These are phyloP conservation scores for Mythimna impura DNA, from an alignment of 2,888 invertebrate species.

Conservation along the genomic window DNA sequence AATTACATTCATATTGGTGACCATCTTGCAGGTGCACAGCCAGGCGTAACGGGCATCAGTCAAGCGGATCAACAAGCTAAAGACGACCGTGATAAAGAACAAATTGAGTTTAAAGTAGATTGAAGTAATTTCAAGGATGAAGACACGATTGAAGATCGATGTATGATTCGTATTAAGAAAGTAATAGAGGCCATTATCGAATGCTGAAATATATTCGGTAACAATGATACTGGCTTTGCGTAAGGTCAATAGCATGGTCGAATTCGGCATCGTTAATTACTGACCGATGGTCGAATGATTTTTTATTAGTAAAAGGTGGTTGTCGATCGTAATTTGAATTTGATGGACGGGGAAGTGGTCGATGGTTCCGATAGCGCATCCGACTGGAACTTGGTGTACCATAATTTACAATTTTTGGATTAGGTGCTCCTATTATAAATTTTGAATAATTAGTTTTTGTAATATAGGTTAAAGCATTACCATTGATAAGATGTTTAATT, in stretches of 20 bases:
- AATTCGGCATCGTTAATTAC: constrained; percentile 87
- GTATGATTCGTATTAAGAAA: constrained; percentile 76
- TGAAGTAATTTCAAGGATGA: constrained; percentile 73
- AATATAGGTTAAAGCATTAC: neutral
- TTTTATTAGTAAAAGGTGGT: constrained; percentile 70
- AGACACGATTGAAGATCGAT: constrained; percentile 73
- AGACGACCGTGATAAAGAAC: constrained; percentile 39
- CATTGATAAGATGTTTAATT: neutral
- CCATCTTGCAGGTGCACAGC: constrained; percentile 86
- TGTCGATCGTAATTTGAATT: constrained; percentile 68
- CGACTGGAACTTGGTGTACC: constrained; percentile 50
- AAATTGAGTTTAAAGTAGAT: constrained; percentile 63
- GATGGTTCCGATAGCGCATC: constrained; percentile 61
- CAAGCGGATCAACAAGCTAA: constrained; percentile 72
- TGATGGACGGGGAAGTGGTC: constrained; percentile 61
- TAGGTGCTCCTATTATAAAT: constrained; percentile 22
- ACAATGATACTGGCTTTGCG: constrained; percentile 75
- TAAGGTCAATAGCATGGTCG: constrained; percentile 87
- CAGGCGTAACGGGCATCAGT: constrained; percentile 84
- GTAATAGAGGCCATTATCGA: constrained; percentile 76
- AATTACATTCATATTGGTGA: constrained; percentile 89
- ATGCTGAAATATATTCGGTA: constrained; percentile 70
- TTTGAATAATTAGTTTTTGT: constrained; percentile 1
- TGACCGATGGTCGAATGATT: constrained; percentile 74
- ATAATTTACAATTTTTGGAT: constrained; percentile 46